Conservation (phyloP, 2,888 invertebrate genomes). For the Priocnemis perturbator region DNA sequence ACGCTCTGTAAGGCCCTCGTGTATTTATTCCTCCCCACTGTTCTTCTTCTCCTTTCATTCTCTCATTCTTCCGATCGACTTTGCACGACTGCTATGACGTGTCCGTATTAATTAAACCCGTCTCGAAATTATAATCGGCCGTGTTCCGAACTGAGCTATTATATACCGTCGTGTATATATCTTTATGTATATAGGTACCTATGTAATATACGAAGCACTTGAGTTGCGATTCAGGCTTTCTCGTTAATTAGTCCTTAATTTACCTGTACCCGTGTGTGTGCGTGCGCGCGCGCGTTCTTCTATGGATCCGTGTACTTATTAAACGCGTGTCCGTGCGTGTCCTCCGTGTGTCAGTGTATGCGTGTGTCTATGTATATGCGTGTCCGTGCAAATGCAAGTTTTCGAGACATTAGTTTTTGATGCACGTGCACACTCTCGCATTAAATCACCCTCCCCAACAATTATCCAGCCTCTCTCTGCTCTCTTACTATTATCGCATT, state of each 20-base stretch:
- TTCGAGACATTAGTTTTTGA: slow-evolving; percentile 33
- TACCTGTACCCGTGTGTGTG: slow-evolving; percentile 42
- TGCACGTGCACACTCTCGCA: slow-evolving; percentile 35
- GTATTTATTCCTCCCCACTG: not conserved
- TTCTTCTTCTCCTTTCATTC: not conserved
- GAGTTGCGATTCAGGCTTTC: slow-evolving; percentile 52
- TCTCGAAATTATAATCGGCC: slow-evolving; percentile 28
- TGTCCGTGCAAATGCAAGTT: slow-evolving; percentile 23
- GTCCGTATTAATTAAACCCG: not conserved
- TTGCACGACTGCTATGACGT: slow-evolving; percentile 8
- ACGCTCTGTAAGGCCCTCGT: slow-evolving; percentile 15
- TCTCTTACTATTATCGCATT: no score
- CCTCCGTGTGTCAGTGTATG: slow-evolving; percentile 1
- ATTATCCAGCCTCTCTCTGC: not conserved
- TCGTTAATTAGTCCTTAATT: slow-evolving; percentile 54
- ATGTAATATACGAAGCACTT: slow-evolving; percentile 48
- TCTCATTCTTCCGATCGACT: slow-evolving; percentile 1
- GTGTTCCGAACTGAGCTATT: slow-evolving; percentile 43
- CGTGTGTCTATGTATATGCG: not conserved
- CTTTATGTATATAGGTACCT: slow-evolving; percentile 41
- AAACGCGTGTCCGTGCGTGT: not conserved
- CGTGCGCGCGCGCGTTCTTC: slow-evolving; percentile 5
- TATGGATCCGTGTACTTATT: slow-evolving; percentile 15
- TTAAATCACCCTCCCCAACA: not conserved
- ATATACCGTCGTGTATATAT: slow-evolving; percentile 34